Base-by-base conservation (phyloP, 2,797 vertebrate genomes). In the Clarias laeviceps region DNA sequence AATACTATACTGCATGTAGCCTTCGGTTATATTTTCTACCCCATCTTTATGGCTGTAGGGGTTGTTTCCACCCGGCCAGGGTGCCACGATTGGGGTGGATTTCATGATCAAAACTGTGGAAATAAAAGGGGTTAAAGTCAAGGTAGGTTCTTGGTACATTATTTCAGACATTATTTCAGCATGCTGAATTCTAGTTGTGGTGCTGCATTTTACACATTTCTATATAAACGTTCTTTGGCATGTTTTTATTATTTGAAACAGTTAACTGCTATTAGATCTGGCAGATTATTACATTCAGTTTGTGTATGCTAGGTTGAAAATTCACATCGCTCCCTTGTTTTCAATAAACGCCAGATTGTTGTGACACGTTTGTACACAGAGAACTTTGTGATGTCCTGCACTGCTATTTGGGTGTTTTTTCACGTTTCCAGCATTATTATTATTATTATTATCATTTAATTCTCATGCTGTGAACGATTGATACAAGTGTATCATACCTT, bases 71-170 rank as follows among this genome's bases (percentile, higher is more conserved):
- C 98, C 98, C 74, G 98, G 98, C 88, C 98, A 99, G 96, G 98
- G 98, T 91, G 98, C 98, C 89, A 99, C 98, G 0, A 99, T 99
- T 87, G 98, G 98, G 84, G 98, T 99, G 88, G 98, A 99, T 94
- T 99, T 99, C 91, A 99, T 99, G 98, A 99, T 99, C 92, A 99
- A 99, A 94, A 99, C 98, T 0, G 97, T 99, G 94, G 98, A 99
- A 93, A 98, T 99, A 91, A 99, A 98, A 7, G 98, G 98, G 91
- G 96, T 98, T 94, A 99, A 99, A 95, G 97, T 99, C 86, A 99
- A 99, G 97, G 84, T 87, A 59, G 24, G 37, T 27, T 27, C 24
- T 27, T 74, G 14, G 45, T 54, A 8, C 14, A 54, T 62, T 40
- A 24, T 24, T 37, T 37, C 2, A 79, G n/a, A 18, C 27, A n/a